Evolutionary conservation across 2,888 invertebrate genomes (phyloP).

Genomic region (Adelphocoris suturalis): DNA sequence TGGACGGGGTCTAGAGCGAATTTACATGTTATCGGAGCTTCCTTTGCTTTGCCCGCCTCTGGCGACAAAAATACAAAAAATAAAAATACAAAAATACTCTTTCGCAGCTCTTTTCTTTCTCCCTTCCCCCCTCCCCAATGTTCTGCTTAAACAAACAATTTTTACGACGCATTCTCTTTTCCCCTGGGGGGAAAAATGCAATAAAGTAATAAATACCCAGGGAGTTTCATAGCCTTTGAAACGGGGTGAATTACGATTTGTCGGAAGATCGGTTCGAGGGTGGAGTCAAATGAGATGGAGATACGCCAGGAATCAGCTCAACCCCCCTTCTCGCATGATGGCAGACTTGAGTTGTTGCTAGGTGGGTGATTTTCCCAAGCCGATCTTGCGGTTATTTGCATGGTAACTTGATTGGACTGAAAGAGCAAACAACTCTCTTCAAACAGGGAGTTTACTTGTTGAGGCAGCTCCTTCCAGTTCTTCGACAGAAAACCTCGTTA

Average conservation of each 20-base stretch:
- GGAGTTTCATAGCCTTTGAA: neutral
- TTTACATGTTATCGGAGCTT: constrained; percentile 34
- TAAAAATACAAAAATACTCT: constrained; percentile 7
- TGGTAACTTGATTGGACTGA: constrained; percentile 8
- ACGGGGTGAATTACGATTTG: constrained; percentile 2
- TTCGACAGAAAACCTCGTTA: constrained; percentile 15
- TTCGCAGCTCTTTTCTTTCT: neutral
- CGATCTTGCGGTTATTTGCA: constrained; percentile 36
- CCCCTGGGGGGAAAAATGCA: neutral
- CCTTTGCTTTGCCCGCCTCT: neutral
- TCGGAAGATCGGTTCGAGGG: neutral
- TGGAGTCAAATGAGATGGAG: neutral
- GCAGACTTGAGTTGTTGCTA: constrained; percentile 18
- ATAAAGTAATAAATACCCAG: constrained; percentile 12
- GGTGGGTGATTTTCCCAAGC: constrained; percentile 37
- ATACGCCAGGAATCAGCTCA: neutral
- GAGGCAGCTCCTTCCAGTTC: neutral
- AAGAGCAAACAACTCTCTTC: constrained; percentile 9
- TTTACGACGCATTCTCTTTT: constrained; percentile 6
- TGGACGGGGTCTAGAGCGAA: constrained; percentile 22
- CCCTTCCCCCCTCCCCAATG: neutral
- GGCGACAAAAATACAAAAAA: constrained; percentile 23
- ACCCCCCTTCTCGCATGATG: neutral
- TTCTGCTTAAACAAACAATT: constrained; percentile 3
- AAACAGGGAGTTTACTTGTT: constrained; percentile 42